A percentile compares a stretch with the other conserved stretches of the same genome.
phyloP scores from a whole-genome alignment of 2,888 invertebrate genomes.

The Trypoxylon attenuatum region DNA sequence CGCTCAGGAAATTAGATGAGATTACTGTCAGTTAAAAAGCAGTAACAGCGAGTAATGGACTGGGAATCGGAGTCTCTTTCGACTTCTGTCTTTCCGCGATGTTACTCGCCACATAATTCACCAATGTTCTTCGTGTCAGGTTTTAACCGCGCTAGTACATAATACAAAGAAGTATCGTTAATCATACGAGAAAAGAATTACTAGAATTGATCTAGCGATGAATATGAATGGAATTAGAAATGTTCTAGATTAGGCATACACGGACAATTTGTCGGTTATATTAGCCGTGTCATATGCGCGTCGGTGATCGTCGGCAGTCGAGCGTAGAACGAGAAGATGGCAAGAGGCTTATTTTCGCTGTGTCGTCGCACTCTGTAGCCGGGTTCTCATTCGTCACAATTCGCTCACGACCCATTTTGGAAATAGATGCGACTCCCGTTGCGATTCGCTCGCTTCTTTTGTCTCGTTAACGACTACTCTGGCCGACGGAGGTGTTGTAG shows the following conservation, averaged over 20 bases:
- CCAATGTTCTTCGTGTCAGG: too few species aligned
- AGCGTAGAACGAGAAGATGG: constrained; percentile 18
- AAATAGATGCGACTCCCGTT: constrained; percentile 28
- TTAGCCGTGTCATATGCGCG: too few species aligned
- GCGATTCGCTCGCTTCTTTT: constrained; percentile 13
- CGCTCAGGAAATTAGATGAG: constrained; percentile 52
- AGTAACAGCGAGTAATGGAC: constrained; percentile 32
- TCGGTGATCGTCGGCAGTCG: too few species aligned
- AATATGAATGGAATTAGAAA: too few species aligned
- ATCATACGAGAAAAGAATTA: too few species aligned
- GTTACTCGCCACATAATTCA: too few species aligned
- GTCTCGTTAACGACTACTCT: background rate
- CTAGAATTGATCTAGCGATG: too few species aligned
- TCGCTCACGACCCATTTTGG: constrained; percentile 44
- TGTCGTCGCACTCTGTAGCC: background rate
- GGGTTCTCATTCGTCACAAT: constrained; percentile 22
- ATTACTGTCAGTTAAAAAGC: constrained; percentile 51
- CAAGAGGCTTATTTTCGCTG: constrained; percentile 42
- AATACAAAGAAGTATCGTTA: too few species aligned
- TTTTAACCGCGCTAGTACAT: too few species aligned
- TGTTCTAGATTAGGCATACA: too few species aligned
- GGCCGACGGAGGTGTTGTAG: background rate
- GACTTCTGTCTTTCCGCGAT: constrained; percentile 26
- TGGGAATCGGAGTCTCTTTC: background rate
- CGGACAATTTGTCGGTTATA: too few species aligned